Evolutionary conservation across 1,140 invertebrate species (phyloP), one percentile per base, ranked within the genome.

Genomic region (Drosophila sechellia): DNA sequence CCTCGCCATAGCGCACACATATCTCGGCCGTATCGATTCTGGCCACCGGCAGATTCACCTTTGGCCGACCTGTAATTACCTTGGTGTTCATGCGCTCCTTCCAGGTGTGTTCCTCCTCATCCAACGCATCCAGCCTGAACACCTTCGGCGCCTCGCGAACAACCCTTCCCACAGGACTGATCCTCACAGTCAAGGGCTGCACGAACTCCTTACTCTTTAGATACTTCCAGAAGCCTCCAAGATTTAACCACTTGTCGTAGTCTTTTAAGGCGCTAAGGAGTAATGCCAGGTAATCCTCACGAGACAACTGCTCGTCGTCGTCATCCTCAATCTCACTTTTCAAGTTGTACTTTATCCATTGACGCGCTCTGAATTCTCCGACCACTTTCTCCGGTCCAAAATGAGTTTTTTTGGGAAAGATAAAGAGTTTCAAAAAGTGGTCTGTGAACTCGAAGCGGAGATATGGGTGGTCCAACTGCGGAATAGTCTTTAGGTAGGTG

Each of bases 91-190:
- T 87, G 8, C 79, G 84, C 17, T 55, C 34, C 45, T 73, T 77
- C 83, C 83, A 87, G 8, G 71, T 87, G 35, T 53, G 83, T n/a
- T 74, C 71, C n/a, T 87, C 84, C 52, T 77, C 78, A 31, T 87
- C 56, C 71, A 87, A 89, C 5, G 83, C 76, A 13, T 83, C 76
- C 5, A 87, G 61, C 71, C 77, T 79, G 15, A 89, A 87, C 8
- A 89, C 64, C 45, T 77, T 87, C 5, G 56, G 61, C 34, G 75
- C 59, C 11, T 76, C 84, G 1, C 71, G 55, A 15, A 73, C 49
- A 6, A 79, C 83, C 20, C 83, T 79, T 1, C 79, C 84, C 0
- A 66, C 89, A 31, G 13, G 84, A 79, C 20, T 89, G 45, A 1
- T 37, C 50, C 55, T 52, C 0, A 71, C 35, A 22, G 87, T 84